A percentile compares a stretch with the other conserved stretches of the same genome.
Evolutionary conservation across 1,140 invertebrate species (phyloP).

Genomic region (Platyura marginata): DNA sequence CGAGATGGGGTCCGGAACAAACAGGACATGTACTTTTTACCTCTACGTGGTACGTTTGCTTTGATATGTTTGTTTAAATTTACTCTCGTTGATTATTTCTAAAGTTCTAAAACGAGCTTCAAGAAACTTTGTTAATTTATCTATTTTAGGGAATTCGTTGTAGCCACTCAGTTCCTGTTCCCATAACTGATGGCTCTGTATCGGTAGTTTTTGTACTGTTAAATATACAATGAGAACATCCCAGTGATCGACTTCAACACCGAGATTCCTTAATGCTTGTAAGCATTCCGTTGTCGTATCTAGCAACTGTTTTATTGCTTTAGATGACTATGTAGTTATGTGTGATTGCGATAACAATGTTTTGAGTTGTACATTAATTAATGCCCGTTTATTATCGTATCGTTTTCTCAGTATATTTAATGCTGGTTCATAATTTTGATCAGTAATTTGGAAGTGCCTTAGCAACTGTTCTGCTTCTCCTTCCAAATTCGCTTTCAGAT

Average conservation of each 20-base stretch:
- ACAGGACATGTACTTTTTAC: no score
- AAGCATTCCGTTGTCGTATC: conserved; percentile 16
- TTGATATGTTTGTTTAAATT: no score
- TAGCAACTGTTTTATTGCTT: conserved; percentile 13
- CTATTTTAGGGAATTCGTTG: no score
- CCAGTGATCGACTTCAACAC: conserved; percentile 13
- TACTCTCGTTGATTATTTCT: no score
- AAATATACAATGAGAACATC: conserved; percentile 15
- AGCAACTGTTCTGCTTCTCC: conserved; percentile 14
- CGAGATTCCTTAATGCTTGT: conserved; percentile 12
- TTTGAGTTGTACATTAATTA: conserved; percentile 17
- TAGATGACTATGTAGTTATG: conserved; percentile 8
- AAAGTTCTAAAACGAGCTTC: no score
- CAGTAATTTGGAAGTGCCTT: conserved; percentile 12
- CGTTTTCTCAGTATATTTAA: conserved; percentile 16
- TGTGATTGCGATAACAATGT: conserved; percentile 11
- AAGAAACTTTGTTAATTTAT: no score
- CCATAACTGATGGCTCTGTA: conserved; percentile 13
- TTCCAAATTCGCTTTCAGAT: conserved; percentile 12
- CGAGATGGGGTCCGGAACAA: no score
- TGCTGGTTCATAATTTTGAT: conserved; percentile 17
- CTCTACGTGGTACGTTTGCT: no score
- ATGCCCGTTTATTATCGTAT: conserved; percentile 20
- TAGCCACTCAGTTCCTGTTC: conserved; percentile 11
- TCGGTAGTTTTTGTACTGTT: conserved; percentile 13